Base-by-base conservation (phyloP, 2,113 vertebrate species). In the Lampris incognitus region DNA sequence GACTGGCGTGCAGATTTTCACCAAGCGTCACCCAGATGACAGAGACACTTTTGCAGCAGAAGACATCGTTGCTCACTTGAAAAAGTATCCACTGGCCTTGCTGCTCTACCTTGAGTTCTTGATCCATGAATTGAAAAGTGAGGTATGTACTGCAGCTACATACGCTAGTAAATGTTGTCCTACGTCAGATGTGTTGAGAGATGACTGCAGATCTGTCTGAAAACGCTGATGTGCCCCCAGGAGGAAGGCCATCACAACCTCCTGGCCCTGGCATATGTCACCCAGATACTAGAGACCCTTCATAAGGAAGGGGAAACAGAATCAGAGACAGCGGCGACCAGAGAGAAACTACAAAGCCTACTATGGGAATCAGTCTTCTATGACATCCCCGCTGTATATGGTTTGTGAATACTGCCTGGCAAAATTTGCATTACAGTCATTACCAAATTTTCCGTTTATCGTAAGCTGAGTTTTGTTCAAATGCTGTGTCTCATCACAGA, bases 1-100 rank as follows among this genome's bases (percentile, higher is more conserved):
- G 92, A 72, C 62, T 60, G 93, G 88, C 42, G 88, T 92, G 49
- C 84, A 85, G 60, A 91, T 93, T 72, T 94, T 94, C 81, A 93
- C 48, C 24, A 75, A 82, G 64, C 86, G 72, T 65, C 74, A 81
- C 8, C 73, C 79, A 40, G 80, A 82, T 1, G 78, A 72, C 63
- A 72, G 37, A 13, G 48, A 36, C 52, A 58, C 52, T 50, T 81
- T 90, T 50, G 66, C 74, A 42, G 67, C 76, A 41, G 72, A 89
- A 11, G 83, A 91, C 1, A 72, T 90, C 44, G 51, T 92, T 5
- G 36, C 6, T 9, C 67, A 91, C 65, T 61, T 94, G 85, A 78
- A 86, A 56, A 87, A 82, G 41, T 89, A 88, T 67, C 87, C 86
- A 5, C 62, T 76, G 61, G 89, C 91, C 4, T 39, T 83, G 67